A percentile compares a stretch with the other conserved stretches of the same genome.
Evolutionary conservation across 2,113 vertebrate species (phyloP).

Genomic region (Melanotaenia duboulayi): DNA sequence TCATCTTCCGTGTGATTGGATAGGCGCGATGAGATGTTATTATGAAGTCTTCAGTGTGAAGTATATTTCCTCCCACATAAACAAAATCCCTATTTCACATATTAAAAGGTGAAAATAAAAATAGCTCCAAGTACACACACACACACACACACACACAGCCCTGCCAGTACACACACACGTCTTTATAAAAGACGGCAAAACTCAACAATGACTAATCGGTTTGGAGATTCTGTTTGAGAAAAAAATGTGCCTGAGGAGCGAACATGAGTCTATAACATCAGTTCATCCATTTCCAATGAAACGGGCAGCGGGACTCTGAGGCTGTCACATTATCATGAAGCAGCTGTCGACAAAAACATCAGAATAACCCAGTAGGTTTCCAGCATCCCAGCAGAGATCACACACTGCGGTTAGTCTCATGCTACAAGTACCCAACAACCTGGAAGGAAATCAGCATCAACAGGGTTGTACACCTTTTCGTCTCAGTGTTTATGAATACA

Average conservation of each 20-base stretch:
- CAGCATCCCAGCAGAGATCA: conserved; percentile 3
- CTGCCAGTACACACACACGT: conserved; percentile 3
- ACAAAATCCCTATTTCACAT: conserved; percentile 28
- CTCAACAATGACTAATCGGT: conserved; percentile 37
- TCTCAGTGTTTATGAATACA: background rate
- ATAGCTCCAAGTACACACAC: conserved; percentile 11
- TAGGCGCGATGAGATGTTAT: conserved; percentile 4
- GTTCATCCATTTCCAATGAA: conserved; percentile 38
- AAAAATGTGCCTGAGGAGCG: background rate
- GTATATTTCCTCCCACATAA: conserved; percentile 23
- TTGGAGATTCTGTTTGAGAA: conserved; percentile 13
- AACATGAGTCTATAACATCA: conserved; percentile 11
- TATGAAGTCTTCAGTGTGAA: conserved; percentile 15
- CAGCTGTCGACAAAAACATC: conserved; percentile 28
- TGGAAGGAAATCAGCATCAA: conserved; percentile 13
- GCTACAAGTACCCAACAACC: conserved; percentile 5
- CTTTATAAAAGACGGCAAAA: conserved; percentile 13
- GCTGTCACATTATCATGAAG: conserved; percentile 36
- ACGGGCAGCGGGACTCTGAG: conserved; percentile 7
- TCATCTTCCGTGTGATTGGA: conserved; percentile 41
- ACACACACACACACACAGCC: background rate
- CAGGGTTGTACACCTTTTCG: conserved; percentile 12
- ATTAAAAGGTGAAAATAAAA: background rate
- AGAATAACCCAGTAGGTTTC: conserved; percentile 28
- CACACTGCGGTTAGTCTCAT: conserved; percentile 7